These are phyloP conservation scores for Idaea dimidiata DNA, from an alignment of 2,888 invertebrate genomes.

Conservation along the genomic window DNA sequence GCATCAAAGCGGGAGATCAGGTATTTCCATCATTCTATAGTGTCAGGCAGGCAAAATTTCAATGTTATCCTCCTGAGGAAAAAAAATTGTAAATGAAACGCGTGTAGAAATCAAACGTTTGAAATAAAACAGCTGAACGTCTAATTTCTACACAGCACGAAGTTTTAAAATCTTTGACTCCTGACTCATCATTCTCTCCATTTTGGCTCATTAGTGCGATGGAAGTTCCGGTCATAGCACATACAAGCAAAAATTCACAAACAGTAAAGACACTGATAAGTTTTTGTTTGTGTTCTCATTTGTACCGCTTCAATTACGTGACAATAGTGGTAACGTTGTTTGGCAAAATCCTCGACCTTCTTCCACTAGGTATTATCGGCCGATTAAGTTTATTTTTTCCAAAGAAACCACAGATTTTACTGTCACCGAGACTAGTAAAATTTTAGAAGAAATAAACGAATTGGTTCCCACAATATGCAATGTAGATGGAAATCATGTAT, in stretches of 20 bases:
- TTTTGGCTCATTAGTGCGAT: slow-evolving; percentile 12
- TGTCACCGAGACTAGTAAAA: slow-evolving; percentile 15
- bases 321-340: slow-evolving; percentile 11
- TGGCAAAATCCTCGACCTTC: slow-evolving; percentile 25
- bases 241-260: slow-evolving; percentile 18
- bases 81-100: slow-evolving; percentile 11
- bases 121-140: slow-evolving; percentile 15
- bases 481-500: slow-evolving; percentile 7
- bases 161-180: slow-evolving; percentile 6
- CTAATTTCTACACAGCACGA: slow-evolving; percentile 9
- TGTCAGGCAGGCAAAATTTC: slow-evolving; percentile 11
- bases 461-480: slow-evolving; percentile 13
- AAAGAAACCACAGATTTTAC: slow-evolving; percentile 24
- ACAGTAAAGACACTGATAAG: slow-evolving; percentile 12
- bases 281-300: slow-evolving; percentile 17
- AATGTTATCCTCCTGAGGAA: slow-evolving; percentile 14
- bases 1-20: slow-evolving; percentile 18
- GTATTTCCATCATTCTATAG: slow-evolving; percentile 22
- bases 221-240: slow-evolving; percentile 18
- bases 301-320: slow-evolving; percentile 12
- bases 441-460: slow-evolving; percentile 18
- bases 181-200: slow-evolving; percentile 1
- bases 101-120: slow-evolving; percentile 15
- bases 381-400: slow-evolving; percentile 23
- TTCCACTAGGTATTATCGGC: slow-evolving; percentile 21